phyloP scores from a whole-genome alignment of 2,888 invertebrate species.

The Drosophila phalerata region DNA sequence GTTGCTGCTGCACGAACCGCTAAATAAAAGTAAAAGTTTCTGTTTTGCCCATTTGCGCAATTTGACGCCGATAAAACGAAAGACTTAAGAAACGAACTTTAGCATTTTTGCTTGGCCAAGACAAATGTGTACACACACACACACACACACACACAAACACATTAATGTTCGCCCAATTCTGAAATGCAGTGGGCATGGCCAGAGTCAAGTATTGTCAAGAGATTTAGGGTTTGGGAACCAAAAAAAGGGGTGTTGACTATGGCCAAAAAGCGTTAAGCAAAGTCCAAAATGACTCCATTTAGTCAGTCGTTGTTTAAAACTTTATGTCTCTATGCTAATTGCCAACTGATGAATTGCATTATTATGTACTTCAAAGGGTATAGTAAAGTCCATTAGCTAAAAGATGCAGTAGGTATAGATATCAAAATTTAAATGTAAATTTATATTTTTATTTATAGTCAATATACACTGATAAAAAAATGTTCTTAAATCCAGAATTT shows the following conservation, averaged over 20 bases:
- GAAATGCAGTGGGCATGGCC: slow-evolving; percentile 36
- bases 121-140: slow-evolving; percentile 1
- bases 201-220: not conserved
- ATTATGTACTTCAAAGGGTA: not conserved
- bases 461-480: too few relatives aligned
- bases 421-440: too few relatives aligned
- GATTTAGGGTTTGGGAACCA: not conserved
- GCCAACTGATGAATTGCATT: slow-evolving; percentile 66
- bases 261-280: slow-evolving; percentile 40
- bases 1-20: slow-evolving; percentile 39
- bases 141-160: not conserved
- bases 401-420: not conserved
- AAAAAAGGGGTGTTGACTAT: slow-evolving; percentile 3
- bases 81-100: slow-evolving; percentile 78
- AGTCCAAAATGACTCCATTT: slow-evolving; percentile 68
- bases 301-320: slow-evolving; percentile 36
- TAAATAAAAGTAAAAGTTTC: slow-evolving; percentile 62
- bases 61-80: slow-evolving; percentile 63
- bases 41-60: slow-evolving; percentile 60
- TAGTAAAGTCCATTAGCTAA: not conserved
- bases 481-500: too few relatives aligned
- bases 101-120: slow-evolving; percentile 39
- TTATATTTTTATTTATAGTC: too few relatives aligned
- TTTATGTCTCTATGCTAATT: slow-evolving; percentile 63
- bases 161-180: slow-evolving; percentile 12